Evolutionary conservation across 2,113 vertebrate genomes (phyloP), one percentile per base, ranked within the genome.

Genomic region (Nibea albiflora): DNA sequence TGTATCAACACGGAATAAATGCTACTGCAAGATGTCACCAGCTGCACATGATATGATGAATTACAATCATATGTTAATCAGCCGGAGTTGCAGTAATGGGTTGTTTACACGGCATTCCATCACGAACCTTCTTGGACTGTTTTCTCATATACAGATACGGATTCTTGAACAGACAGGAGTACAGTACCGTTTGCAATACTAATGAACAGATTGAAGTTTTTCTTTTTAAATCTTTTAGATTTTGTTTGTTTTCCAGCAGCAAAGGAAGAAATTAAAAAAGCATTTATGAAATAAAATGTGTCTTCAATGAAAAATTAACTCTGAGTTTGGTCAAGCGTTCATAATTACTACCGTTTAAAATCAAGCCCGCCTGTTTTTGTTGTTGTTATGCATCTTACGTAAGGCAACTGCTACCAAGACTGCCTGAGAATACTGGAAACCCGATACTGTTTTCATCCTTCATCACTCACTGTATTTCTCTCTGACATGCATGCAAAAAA

Each of bases 21-120:
- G 89, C 90, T 84, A 88, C 85, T 89, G 90, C 89, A 84, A 90
- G 91, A 90, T 93, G 94, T 92, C 92, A 93, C 89, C 89, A 89
- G 92, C 92, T 90, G 93, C 84, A 87, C 87, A 87, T 31, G 90
- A 89, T 92, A 90, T 93, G 88, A 93, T 93, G 92, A 92, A 94
- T 93, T 93, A 93, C 88, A 94, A 93, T 93, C 89, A 92, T 90
- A 94, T 93, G 94, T 93, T 94, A 94, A 94, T 94, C 89, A 92
- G 87, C 83, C 66, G 19, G 89, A 90, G 88, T 90, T 73, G 85
- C 86, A 87, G 88, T 92, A 92, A 92, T 90, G 86, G 82, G 85
- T 90, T 93, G 90, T 93, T 94, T 93, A 93, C 93, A 86, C 77
- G 15, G 77, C 75, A 61, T 90, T 92, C 79, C 82, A 76, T 89